These are phyloP conservation scores for Aricia artaxerxes DNA, from an alignment of 2,888 invertebrate species.

Conservation along the genomic window DNA sequence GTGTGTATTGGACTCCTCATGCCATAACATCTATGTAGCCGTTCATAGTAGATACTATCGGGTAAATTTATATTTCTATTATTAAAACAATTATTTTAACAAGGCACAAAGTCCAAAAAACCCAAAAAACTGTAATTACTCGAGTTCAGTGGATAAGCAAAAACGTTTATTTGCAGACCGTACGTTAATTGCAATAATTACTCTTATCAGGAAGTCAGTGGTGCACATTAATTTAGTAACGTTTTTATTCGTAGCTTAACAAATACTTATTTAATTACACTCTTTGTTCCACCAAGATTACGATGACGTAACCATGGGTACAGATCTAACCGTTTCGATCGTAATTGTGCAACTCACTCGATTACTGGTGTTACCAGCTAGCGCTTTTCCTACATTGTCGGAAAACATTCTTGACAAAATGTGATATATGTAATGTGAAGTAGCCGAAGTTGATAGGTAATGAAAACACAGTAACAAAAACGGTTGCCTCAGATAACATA, in stretches of 20 bases:
- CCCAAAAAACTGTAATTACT: background rate
- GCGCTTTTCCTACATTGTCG: background rate
- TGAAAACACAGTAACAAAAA: too few relatives aligned
- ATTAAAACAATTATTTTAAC: too few relatives aligned
- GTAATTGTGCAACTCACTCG: slow-evolving; percentile 60
- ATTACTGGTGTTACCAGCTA: slow-evolving; percentile 38
- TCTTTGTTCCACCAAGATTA: slow-evolving; percentile 70
- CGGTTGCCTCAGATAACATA: too few relatives aligned
- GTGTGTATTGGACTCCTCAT: too few relatives aligned
- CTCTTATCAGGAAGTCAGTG: slow-evolving; percentile 73
- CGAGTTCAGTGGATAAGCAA: slow-evolving; percentile 31
- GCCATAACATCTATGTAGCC: background rate
- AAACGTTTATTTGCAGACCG: slow-evolving; percentile 56
- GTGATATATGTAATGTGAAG: background rate
- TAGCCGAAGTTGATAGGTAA: background rate
- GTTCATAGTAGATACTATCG: background rate
- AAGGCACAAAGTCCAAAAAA: background rate
- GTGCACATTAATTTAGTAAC: slow-evolving; percentile 67
- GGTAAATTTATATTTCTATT: background rate
- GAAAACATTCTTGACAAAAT: background rate
- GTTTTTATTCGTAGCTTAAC: slow-evolving; percentile 70
- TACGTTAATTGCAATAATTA: slow-evolving; percentile 75
- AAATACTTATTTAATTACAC: slow-evolving; percentile 75
- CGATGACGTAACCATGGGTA: slow-evolving; percentile 63
- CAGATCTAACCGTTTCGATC: slow-evolving; percentile 62